phyloP scores from a whole-genome alignment of 2,113 vertebrate species.

The Tyrannus savana region DNA sequence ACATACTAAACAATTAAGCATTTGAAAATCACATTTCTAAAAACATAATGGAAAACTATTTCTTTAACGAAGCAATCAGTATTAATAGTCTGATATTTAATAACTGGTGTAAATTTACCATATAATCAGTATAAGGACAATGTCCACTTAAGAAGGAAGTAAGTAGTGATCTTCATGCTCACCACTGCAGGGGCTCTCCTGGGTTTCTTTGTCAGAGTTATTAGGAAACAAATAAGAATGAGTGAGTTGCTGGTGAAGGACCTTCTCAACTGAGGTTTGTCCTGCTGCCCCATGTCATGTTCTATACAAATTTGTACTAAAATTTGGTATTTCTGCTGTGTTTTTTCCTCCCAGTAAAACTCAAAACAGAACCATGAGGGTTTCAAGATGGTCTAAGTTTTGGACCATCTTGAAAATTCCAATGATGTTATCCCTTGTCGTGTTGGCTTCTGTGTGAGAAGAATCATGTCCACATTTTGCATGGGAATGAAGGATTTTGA shows the following conservation, averaged over 20 bases:
- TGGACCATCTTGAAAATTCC: background rate
- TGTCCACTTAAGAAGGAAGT: background rate
- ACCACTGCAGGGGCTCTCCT: rapidly evolving
- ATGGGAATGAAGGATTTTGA: background rate
- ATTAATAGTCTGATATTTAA: background rate
- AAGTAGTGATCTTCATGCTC: background rate
- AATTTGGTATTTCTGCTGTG: background rate
- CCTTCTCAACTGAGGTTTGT: background rate
- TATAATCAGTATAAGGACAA: background rate
- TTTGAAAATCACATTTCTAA: background rate
- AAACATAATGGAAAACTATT: background rate
- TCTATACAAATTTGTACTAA: background rate
- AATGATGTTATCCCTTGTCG: background rate
- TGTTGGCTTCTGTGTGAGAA: background rate
- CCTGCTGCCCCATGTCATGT: background rate
- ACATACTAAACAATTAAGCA: background rate
- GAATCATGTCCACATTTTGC: background rate
- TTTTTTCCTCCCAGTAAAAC: background rate
- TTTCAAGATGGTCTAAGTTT: background rate
- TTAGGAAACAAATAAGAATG: background rate
- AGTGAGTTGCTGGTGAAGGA: background rate
- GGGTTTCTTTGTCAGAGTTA: background rate
- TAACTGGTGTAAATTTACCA: background rate
- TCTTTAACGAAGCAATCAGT: background rate
- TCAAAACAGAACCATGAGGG: background rate